These are phyloP conservation scores for Nyctalus aviator DNA, from an alignment of 2,797 vertebrate genomes.

Conservation along the genomic window DNA sequence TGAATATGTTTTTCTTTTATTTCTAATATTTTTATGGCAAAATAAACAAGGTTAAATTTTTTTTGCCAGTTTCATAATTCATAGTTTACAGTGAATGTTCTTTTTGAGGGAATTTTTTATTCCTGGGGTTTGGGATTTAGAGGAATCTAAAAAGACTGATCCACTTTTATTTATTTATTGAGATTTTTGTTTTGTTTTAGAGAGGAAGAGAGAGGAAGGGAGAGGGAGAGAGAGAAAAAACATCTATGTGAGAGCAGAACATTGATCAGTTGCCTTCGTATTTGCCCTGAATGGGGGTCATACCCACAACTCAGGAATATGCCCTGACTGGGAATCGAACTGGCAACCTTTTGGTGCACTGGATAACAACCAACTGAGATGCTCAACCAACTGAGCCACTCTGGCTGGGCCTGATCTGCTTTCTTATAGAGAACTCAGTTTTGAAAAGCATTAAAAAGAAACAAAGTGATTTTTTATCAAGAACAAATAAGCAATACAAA, in stretches of 20 bases:
- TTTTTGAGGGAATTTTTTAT: slow-evolving; percentile 1
- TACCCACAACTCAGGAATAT: too few species aligned
- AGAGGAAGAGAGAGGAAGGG: neutral
- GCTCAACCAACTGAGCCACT: neutral
- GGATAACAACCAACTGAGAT: too few species aligned
- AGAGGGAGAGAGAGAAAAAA: neutral
- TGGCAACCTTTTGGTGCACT: neutral
- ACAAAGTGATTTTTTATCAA: slow-evolving; percentile 24
- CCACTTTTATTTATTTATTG: neutral
- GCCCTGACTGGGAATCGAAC: neutral
- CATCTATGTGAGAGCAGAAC: neutral
- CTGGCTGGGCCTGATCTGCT: too few species aligned
- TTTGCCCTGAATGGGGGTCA: neutral
- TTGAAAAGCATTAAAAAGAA: slow-evolving; percentile 26
- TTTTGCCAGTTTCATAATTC: slow-evolving; percentile 22
- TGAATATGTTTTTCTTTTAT: neutral
- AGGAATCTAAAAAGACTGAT: neutral
- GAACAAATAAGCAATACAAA: slow-evolving; percentile 7
- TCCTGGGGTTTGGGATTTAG: neutral
- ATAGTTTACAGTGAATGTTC: neutral
- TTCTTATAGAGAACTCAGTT: neutral
- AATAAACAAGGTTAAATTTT: neutral
- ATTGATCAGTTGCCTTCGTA: neutral
- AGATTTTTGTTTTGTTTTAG: too few species aligned
- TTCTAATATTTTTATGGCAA: neutral